Conservation (phyloP, 2,888 invertebrate species). For the Phortica okadai region DNA sequence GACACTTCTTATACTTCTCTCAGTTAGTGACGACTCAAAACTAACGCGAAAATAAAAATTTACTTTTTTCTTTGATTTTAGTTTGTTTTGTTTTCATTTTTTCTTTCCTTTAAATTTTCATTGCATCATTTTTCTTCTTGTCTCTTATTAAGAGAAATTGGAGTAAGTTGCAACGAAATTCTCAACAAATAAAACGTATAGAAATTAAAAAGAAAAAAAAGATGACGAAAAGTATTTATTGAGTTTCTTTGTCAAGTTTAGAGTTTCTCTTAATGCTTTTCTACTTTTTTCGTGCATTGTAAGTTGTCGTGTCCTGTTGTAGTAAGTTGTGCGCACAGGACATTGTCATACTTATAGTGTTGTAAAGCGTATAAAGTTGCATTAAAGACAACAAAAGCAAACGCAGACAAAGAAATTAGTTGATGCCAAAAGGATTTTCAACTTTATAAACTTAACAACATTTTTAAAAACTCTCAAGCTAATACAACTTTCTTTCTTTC, state of each 20-base stretch:
- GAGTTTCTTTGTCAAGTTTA: slow-evolving; percentile 41
- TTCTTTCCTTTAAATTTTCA: slow-evolving; percentile 4
- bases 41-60: slow-evolving; percentile 23
- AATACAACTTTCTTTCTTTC: neutral
- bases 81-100: slow-evolving; percentile 44
- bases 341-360: too few relatives aligned
- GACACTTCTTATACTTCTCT: neutral
- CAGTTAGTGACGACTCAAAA: neutral
- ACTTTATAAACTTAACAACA: slow-evolving; percentile 64
- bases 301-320: too few relatives aligned
- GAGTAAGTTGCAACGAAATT: neutral
- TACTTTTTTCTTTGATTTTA: neutral
- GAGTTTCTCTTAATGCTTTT: neutral
- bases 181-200: slow-evolving; percentile 40
- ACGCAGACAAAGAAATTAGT: slow-evolving; percentile 36
- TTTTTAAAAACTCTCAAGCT: slow-evolving; percentile 45
- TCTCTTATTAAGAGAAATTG: neutral
- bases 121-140: neutral
- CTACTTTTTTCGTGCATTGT: neutral
- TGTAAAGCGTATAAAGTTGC: slow-evolving; percentile 46
- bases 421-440: slow-evolving; percentile 37
- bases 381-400: slow-evolving; percentile 46
- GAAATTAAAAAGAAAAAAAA: slow-evolving; percentile 42
- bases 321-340: too few relatives aligned
- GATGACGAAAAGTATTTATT: slow-evolving; percentile 50